Conservation (phyloP, 2,888 invertebrate species). For the Cetonia aurata region DNA sequence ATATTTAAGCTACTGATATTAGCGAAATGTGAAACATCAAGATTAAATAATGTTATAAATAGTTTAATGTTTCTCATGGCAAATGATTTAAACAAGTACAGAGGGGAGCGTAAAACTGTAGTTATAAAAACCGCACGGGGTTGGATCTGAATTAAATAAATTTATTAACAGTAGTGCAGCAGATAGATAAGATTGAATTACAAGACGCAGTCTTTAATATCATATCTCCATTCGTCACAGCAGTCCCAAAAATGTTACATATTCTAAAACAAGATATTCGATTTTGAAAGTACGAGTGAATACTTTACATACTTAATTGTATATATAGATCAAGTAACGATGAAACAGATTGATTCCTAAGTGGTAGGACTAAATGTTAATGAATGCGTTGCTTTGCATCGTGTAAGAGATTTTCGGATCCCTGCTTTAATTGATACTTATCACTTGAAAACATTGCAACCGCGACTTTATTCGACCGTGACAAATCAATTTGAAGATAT, state of each 20-base stretch:
- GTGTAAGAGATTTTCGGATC: slow-evolving; percentile 42
- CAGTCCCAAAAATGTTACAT: slow-evolving; percentile 29
- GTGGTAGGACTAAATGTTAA: not conserved
- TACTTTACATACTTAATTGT: not conserved
- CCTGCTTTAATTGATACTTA: slow-evolving; percentile 63
- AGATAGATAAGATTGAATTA: slow-evolving; percentile 62
- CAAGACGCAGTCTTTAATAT: slow-evolving; percentile 61
- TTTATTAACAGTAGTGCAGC: slow-evolving; percentile 65
- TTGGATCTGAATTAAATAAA: slow-evolving; percentile 61
- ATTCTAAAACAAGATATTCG: not conserved
- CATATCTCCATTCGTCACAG: slow-evolving; percentile 20
- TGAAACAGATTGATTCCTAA: not conserved
- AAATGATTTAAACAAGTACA: slow-evolving; percentile 17
- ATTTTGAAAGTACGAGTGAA: not conserved
- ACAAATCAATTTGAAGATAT: slow-evolving; percentile 69
- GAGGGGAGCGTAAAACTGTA: slow-evolving; percentile 28
- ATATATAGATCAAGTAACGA: not conserved
- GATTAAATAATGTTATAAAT: too few relatives aligned
- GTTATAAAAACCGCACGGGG: slow-evolving; percentile 34
- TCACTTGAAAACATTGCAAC: slow-evolving; percentile 65
- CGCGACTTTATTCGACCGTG: slow-evolving; percentile 66
- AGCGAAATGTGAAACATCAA: too few relatives aligned
- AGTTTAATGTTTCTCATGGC: not conserved
- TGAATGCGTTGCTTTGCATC: not conserved
- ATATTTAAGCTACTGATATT: too few relatives aligned